phyloP scores from a whole-genome alignment of 2,113 vertebrate species.

The Cichladusa arquata region DNA sequence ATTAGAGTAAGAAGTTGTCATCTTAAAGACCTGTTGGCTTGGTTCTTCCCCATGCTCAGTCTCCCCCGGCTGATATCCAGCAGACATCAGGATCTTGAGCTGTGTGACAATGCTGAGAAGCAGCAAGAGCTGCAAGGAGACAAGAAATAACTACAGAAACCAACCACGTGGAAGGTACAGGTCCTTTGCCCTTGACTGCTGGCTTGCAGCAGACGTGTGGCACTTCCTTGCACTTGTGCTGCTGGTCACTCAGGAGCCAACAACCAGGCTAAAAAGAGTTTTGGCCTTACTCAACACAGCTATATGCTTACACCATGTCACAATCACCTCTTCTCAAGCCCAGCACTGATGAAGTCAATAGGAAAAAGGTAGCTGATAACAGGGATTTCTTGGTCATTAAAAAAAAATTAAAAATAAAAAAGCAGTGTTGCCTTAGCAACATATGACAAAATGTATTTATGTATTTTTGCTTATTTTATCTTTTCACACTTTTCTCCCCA shows the following conservation, averaged over 20 bases:
- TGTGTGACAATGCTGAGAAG: background rate
- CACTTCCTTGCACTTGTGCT: background rate
- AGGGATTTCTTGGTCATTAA: background rate
- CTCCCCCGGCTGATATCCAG: background rate
- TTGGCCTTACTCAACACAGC: background rate
- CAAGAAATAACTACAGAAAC: background rate
- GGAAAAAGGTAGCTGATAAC: background rate
- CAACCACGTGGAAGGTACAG: background rate
- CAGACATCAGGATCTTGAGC: background rate
- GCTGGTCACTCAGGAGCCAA: background rate
- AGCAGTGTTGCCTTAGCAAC: background rate
- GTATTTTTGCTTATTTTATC: background rate
- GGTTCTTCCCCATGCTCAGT: background rate
- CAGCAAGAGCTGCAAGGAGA: background rate
- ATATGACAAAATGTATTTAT: background rate
- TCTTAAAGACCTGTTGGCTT: background rate
- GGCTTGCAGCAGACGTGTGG: background rate
- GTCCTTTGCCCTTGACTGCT: background rate
- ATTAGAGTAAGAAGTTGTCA: background rate
- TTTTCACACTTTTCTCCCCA: background rate
- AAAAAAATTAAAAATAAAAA: background rate
- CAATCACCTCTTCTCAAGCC: background rate
- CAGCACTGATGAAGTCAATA: fast-evolving
- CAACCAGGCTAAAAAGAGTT: background rate
- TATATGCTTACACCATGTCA: background rate